A percentile compares a stretch with the other conserved stretches of the same genome.
phyloP scores from a whole-genome alignment of 2,888 invertebrate species.

The Zhengitettix transpicula region DNA sequence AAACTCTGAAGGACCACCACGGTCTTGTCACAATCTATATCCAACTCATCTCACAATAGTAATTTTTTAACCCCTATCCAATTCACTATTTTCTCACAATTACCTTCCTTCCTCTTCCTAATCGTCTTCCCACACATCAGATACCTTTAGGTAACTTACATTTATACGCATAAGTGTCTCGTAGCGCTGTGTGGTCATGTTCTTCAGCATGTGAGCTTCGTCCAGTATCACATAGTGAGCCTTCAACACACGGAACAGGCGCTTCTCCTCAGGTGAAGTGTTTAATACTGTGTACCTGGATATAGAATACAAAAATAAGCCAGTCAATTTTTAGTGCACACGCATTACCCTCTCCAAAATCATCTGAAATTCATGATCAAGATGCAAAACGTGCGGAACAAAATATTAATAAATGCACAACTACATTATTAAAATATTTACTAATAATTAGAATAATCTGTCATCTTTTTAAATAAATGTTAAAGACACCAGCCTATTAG shows the following conservation, averaged over 20 bases:
- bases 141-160: too few species aligned
- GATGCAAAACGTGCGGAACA: neutral
- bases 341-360: neutral
- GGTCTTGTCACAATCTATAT: too few species aligned
- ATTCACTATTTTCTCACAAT: too few species aligned
- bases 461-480: too few species aligned
- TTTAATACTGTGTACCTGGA: constrained; percentile 53
- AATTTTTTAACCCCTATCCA: too few species aligned
- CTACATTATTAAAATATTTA: too few species aligned
- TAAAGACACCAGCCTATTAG: too few species aligned
- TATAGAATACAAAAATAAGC: neutral
- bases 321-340: neutral
- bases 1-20: too few species aligned
- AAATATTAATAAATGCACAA: neutral
- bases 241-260: constrained; percentile 67
- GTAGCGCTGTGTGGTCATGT: constrained; percentile 86
- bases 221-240: constrained; percentile 91
- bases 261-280: constrained; percentile 75
- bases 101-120: too few species aligned
- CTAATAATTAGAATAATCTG: too few species aligned
- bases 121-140: too few species aligned
- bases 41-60: too few species aligned
- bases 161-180: constrained; percentile 75
- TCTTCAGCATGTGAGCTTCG: constrained; percentile 96
- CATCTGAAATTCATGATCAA: neutral